Conservation (phyloP, 2,113 vertebrate genomes). For the Hemicordylus capensis region DNA sequence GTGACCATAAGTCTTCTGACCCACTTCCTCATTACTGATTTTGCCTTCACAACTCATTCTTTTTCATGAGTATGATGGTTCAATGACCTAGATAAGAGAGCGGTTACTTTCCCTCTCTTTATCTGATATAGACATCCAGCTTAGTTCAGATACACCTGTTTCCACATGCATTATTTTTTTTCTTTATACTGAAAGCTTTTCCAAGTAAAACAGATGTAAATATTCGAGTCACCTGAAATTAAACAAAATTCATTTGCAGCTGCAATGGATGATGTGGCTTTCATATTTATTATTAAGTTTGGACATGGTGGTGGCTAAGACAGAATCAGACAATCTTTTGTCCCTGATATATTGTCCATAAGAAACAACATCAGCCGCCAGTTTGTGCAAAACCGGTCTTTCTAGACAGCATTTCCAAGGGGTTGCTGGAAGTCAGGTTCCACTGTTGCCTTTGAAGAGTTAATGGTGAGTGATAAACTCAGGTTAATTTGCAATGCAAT, state of each 20-base stretch:
- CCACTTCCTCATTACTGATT: neutral
- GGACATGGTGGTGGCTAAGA: neutral
- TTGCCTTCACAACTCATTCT: neutral
- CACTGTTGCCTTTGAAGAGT: conserved; percentile 53
- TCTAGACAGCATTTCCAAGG: conserved; percentile 1
- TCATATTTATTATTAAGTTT: neutral
- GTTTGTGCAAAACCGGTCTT: neutral
- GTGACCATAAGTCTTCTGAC: neutral
- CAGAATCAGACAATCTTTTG: neutral
- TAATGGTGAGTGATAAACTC: conserved; percentile 34
- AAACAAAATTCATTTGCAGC: conserved; percentile 45
- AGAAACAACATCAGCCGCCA: neutral
- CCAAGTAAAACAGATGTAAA: conserved; percentile 55
- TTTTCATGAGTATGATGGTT: neutral
- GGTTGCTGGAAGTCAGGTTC: conserved; percentile 26
- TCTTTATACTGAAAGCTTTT: conserved; percentile 41
- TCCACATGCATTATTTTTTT: neutral
- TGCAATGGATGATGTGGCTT: conserved; percentile 57
- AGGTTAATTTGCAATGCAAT: conserved; percentile 70
- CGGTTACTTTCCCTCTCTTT: neutral
- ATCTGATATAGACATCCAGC: neutral
- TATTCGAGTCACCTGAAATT: conserved; percentile 43
- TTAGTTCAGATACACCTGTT: neutral
- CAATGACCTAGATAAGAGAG: neutral
- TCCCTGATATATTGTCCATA: neutral